These are phyloP conservation scores for Pseudorectes ferrugineus DNA, from an alignment of 2,113 vertebrate genomes.

Conservation along the genomic window DNA sequence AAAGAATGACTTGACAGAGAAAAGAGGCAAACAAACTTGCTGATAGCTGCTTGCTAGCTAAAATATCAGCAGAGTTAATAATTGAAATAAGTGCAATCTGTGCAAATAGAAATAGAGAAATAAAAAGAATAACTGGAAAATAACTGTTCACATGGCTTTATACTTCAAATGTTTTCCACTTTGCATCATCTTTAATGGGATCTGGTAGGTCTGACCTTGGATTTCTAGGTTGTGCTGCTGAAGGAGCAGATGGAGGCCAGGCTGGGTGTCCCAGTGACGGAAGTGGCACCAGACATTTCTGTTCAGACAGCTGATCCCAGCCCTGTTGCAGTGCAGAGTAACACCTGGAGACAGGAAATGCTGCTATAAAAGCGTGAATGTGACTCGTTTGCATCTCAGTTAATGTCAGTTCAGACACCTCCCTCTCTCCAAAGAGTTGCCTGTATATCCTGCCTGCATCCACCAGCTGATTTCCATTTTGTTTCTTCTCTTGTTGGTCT, in stretches of 20 bases:
- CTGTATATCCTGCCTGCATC: not conserved
- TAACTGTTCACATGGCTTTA: not conserved
- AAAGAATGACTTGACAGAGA: not conserved
- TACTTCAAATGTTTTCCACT: not conserved
- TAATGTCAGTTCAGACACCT: no score
- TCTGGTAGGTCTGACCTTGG: not conserved
- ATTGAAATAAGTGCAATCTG: not conserved
- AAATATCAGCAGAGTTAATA: not conserved
- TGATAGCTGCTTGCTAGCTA: not conserved
- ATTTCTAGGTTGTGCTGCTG: not conserved
- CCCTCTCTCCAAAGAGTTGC: rapidly evolving
- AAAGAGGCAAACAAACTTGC: not conserved
- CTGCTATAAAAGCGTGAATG: not conserved
- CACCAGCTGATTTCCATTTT: not conserved
- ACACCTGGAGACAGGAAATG: not conserved
- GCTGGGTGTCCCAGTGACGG: rapidly evolving
- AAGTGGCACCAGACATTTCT: not conserved
- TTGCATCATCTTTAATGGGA: not conserved
- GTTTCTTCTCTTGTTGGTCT: not conserved
- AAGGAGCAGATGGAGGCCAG: not conserved
- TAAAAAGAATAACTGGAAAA: not conserved
- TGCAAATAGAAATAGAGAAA: not conserved
- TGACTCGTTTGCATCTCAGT: not conserved
- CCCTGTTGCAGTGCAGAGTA: not conserved
- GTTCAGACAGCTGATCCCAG: not conserved